phyloP scores from a whole-genome alignment of 2,113 vertebrate genomes.

The Cettia cetti region DNA sequence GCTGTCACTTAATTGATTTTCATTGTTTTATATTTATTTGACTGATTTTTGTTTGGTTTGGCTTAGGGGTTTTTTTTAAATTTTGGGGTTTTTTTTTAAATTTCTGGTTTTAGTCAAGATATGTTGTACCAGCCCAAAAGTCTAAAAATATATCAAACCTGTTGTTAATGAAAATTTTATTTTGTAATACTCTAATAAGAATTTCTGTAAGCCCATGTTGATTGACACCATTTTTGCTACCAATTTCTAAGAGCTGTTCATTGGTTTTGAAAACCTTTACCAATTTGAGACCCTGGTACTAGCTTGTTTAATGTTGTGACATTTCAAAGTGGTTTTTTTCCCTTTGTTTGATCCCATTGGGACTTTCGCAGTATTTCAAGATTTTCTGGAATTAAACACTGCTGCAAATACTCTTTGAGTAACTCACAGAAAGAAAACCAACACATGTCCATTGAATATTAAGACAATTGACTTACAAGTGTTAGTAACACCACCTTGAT shows the following conservation, averaged over 20 bases:
- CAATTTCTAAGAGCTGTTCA: neutral
- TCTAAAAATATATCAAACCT: neutral
- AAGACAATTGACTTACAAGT: neutral
- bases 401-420: neutral
- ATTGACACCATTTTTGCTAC: neutral
- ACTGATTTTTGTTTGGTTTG: neutral
- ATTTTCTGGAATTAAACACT: neutral
- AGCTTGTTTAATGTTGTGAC: neutral
- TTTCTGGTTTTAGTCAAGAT: neutral
- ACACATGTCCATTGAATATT: fast-evolving
- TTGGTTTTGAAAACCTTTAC: neutral
- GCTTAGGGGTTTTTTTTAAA: fast-evolving
- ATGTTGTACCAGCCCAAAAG: neutral
- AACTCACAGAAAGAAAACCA: neutral
- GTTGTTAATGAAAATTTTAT: neutral
- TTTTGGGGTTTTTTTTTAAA: neutral
- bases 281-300: neutral
- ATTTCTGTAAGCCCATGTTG: neutral
- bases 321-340: neutral
- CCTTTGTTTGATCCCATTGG: neutral
- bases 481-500: neutral
- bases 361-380: neutral
- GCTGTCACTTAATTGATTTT: neutral
- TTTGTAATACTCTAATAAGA: neutral
- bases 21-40: neutral